Percentiles rank a stretch among this genome's conserved stretches.
phyloP scores from a whole-genome alignment of 1,140 invertebrate species.

The Saccostrea glomerata region DNA sequence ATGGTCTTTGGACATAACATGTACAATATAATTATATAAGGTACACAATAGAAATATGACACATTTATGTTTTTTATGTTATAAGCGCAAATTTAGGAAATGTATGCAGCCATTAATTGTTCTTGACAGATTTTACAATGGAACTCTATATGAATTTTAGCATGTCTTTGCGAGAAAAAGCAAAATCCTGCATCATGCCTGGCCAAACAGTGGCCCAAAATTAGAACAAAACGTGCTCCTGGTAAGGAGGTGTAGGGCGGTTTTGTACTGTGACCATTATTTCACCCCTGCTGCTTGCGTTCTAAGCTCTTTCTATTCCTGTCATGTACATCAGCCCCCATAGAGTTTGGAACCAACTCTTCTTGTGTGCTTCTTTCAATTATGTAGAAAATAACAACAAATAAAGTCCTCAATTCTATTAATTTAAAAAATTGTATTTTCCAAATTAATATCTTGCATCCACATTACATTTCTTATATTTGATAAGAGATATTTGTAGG shows the following conservation, averaged over 20 bases:
- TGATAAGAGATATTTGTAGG: neutral
- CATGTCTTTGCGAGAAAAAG: slow-evolving; percentile 13
- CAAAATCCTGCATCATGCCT: slow-evolving; percentile 38
- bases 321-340: neutral
- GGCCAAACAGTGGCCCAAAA: neutral
- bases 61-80: too few species aligned
- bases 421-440: neutral
- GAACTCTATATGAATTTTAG: slow-evolving; percentile 26
- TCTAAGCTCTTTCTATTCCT: slow-evolving; percentile 21
- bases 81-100: too few species aligned
- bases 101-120: neutral
- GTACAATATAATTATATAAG: too few species aligned
- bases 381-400: slow-evolving; percentile 7
- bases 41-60: too few species aligned
- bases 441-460: neutral
- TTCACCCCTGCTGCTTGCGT: slow-evolving; percentile 16
- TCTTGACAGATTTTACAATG: neutral
- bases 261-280: slow-evolving; percentile 20
- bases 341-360: slow-evolving; percentile 6
- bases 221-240: slow-evolving; percentile 37
- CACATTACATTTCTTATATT: neutral
- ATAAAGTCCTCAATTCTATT: neutral
- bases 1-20: neutral
- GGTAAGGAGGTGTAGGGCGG: slow-evolving; percentile 38
- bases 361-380: slow-evolving; percentile 5